Base-by-base conservation (phyloP, 2,888 invertebrate genomes). In the Dione juno region DNA sequence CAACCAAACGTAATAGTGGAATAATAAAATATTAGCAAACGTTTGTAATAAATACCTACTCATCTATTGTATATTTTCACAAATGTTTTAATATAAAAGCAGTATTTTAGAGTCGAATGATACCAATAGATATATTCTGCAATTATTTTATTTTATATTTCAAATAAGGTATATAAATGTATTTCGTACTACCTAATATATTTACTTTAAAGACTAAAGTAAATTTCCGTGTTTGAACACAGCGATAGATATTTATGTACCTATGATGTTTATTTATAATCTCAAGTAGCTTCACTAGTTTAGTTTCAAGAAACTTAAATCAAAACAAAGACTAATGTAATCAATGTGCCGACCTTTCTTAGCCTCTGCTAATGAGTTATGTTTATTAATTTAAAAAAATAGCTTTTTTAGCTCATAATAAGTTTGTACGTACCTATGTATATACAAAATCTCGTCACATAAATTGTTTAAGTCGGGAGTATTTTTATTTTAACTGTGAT, bases 241-340 rank as follows among this genome's bases (percentile, higher is more conserved):
- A 5, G 54, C 35, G 11, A 37, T 54, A 54, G 53, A 54, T 16
- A 37, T 16, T 35, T 57, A 57, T 57, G 40, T 16, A 40, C 16
- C 37, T 16, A 57, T 57, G 37, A 16, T 40, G 37, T 40, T 57
- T 57, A 57, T 57, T 57, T 57, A 57, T 57, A 57, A 57, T 28
- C 45, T 61, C 45, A 45, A 45, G 61, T 61, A 28, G n/a, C 43
- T 43, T 28, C 61, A 45, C 43, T 45, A 45, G 16, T 61, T 45
- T 7, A 35, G 35, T 61, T 61, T 61, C 28, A 45, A 61, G 61
- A 61, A 43, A 61, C 43, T 43, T 28, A 9, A 28, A 43, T 59
- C 21, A 61, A 45, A 61, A 61, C 61, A 61, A 61, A 61, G 45
- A 16, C 61, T 61, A 61, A 35, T 35, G n/a, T 61, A 61, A 61